phyloP scores from a whole-genome alignment of 2,888 invertebrate species.

The Sarcophaga rosellei region DNA sequence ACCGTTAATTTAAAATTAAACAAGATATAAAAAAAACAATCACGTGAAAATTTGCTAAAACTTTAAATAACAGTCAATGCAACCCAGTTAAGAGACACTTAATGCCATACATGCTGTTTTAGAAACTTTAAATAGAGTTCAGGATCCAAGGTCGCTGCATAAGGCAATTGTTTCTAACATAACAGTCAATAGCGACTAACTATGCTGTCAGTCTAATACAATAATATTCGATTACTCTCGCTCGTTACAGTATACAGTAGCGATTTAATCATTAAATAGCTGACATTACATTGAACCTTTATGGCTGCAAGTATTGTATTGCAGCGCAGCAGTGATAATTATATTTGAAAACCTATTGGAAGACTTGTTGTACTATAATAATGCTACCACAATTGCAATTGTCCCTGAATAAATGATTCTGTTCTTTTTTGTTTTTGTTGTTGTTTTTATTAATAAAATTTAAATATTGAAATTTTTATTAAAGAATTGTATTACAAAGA shows the following conservation, averaged over 20 bases:
- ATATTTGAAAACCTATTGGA: background rate
- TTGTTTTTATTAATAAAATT: background rate
- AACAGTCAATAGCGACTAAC: conserved; percentile 39
- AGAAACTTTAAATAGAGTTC: conserved; percentile 57
- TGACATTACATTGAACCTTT: conserved; percentile 68
- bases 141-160: conserved; percentile 62
- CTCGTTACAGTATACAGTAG: conserved; percentile 64
- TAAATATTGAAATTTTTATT: background rate
- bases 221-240: conserved; percentile 31
- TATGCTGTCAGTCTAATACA: conserved; percentile 33
- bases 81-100: background rate
- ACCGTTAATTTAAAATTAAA: conserved; percentile 38
- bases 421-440: too few relatives aligned
- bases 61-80: background rate
- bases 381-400: conserved; percentile 1
- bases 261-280: conserved; percentile 70
- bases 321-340: conserved; percentile 44
- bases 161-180: conserved; percentile 17
- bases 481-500: background rate
- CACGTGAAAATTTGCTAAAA: conserved; percentile 36
- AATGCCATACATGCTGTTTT: background rate
- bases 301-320: conserved; percentile 53
- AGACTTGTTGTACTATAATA: too few relatives aligned
- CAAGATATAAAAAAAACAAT: conserved; percentile 26
- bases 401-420: conserved; percentile 57